phyloP scores from a whole-genome alignment of 2,888 invertebrate genomes.

The Pollenia griseotomentosa region DNA sequence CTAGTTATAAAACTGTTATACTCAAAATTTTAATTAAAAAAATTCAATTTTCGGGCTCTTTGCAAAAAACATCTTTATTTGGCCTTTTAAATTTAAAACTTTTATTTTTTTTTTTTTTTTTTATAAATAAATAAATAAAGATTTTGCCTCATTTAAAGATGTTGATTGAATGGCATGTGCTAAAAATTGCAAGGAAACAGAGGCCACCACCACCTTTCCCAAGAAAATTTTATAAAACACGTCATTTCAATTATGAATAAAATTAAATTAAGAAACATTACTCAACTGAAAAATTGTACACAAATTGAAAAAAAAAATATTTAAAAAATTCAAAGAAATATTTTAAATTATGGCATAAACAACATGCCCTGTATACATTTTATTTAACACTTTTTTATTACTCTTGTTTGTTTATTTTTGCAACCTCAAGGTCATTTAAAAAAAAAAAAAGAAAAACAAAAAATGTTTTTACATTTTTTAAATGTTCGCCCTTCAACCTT shows the following conservation, averaged over 20 bases:
- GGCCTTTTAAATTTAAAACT: too few relatives aligned
- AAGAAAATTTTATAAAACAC: constrained; percentile 10
- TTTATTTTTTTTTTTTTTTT: background rate
- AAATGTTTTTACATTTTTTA: background rate
- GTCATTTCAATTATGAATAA: constrained; percentile 11
- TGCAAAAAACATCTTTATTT: too few relatives aligned
- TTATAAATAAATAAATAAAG: background rate
- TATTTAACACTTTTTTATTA: background rate
- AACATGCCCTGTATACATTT: background rate
- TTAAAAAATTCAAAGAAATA: background rate
- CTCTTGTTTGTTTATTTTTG: background rate
- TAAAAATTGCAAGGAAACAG: background rate
- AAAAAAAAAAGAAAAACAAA: background rate
- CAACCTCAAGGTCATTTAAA: constrained; percentile 12
- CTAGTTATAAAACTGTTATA: too few relatives aligned
- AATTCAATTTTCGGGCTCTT: too few relatives aligned
- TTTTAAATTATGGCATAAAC: constrained; percentile 8
- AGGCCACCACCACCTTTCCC: too few relatives aligned
- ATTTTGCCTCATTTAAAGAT: constrained; percentile 37
- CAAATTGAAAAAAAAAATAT: background rate
- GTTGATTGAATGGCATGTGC: constrained; percentile 26
- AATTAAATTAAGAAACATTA: constrained; percentile 5
- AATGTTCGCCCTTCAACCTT: constrained; percentile 41
- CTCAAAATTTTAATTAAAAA: too few relatives aligned
- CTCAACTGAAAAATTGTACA: background rate